These are phyloP conservation scores for Popillia japonica DNA, from an alignment of 1,140 invertebrate species.

Conservation along the genomic window DNA sequence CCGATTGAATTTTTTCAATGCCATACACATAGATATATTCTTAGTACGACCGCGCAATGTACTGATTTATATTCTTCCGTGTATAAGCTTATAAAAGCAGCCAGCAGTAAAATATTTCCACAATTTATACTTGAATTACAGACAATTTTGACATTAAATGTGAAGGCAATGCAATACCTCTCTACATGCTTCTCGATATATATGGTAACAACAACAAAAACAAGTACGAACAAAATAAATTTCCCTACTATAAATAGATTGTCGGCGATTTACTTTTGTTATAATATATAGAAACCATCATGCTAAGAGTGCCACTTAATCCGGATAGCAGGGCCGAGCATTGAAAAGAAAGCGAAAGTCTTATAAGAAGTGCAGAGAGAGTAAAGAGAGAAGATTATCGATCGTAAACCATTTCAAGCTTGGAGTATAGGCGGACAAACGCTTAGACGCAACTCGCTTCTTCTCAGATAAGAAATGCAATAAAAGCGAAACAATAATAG, in stretches of 20 bases:
- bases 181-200: constrained; percentile 9
- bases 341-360: constrained; percentile 20
- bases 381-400: constrained; percentile 1
- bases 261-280: constrained; percentile 23
- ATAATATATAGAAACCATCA: constrained; percentile 20
- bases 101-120: neutral
- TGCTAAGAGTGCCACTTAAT: constrained; percentile 10
- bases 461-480: constrained; percentile 8
- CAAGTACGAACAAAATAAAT: constrained; percentile 2
- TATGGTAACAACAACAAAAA: constrained; percentile 25
- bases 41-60: too few species aligned
- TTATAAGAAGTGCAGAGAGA: neutral
- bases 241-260: constrained; percentile 28
- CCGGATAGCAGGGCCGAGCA: neutral
- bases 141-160: neutral
- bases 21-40: too few species aligned
- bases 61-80: too few species aligned
- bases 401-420: constrained; percentile 18
- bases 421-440: neutral
- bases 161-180: neutral
- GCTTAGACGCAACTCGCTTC: neutral
- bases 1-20: too few species aligned
- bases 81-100: neutral
- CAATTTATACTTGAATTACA: neutral
- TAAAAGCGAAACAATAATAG: constrained; percentile 25